Base-by-base conservation (phyloP, 2,888 invertebrate species). In the Maniola hyperantus region DNA sequence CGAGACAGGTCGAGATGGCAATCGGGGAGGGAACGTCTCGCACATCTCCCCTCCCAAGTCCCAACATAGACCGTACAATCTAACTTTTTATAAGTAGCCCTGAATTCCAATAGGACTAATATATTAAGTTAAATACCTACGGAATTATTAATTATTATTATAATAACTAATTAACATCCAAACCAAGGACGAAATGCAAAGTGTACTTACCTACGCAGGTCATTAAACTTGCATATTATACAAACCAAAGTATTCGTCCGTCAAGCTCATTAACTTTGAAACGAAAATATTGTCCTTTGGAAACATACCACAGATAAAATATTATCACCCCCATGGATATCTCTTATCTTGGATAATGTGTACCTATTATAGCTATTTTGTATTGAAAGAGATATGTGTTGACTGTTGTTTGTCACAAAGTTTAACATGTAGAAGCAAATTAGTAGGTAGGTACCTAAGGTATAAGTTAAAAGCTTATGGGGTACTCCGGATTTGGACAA, bases 401-500 rank as follows among this genome's bases (percentile, higher is more conserved):
- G 6, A 33, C n/a, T 1, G 26, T 26, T 71, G 63, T 70, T 67
- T 70, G 51, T 46, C 26, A n/a, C 33, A 64, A 36, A 42, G 54
- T 36, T 71, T 71, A 71, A 65, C 68, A 64, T 64, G 15, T 50
- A 57, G 58, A 34, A 59, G 64, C 67, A 67, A 67, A 70, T 70
- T 67, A 26, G 26, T 67, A 26, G 26, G 26, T 26, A 66, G 44
- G 64, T 48, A 50, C 60, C 18, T 39, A 48, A 60, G 54, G 61
- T 61, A 46, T 42, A 46, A 15, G 53, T 62, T 64, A 58, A 70
- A 63, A 68, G 62, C 68, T 50, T 57, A 18, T 20, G 51, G 51
- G 34, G 58, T 26, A 36, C 36, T 55, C 58, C 58, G 42, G 48
- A 18, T 60, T 65, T 62, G 62, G 46, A 7, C 34, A 50, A 55